phyloP scores from a whole-genome alignment of 2,113 vertebrate species.

The Oreochromis niloticus region DNA sequence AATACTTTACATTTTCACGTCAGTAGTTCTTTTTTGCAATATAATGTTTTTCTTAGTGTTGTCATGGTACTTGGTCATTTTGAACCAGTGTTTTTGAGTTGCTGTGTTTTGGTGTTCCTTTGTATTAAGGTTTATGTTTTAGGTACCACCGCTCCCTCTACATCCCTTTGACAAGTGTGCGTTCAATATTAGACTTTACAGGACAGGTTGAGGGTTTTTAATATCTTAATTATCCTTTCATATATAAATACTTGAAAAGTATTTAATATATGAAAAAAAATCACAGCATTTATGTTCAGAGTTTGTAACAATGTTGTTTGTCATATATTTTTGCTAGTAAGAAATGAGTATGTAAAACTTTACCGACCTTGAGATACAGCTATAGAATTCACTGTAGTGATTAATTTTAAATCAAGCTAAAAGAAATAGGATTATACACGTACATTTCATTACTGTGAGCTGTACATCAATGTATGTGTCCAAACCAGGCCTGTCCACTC shows the following conservation, averaged over 20 bases:
- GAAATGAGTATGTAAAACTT: not conserved
- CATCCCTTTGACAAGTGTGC: too few species aligned
- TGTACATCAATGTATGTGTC: conserved; percentile 17
- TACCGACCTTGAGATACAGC: not conserved
- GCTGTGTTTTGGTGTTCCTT: not conserved
- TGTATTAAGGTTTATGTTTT: not conserved
- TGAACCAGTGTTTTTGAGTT: not conserved
- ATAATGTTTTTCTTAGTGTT: not conserved
- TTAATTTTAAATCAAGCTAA: not conserved
- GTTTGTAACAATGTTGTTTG: not conserved
- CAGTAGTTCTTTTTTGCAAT: not conserved
- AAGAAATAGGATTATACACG: not conserved
- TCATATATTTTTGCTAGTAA: not conserved
- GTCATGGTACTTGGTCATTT: not conserved
- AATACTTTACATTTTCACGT: not conserved
- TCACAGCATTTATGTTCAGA: not conserved
- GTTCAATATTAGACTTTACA: too few species aligned
- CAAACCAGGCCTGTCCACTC: not conserved
- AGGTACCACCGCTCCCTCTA: too few species aligned
- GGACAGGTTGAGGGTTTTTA: not conserved
- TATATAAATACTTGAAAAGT: not conserved
- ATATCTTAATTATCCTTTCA: not conserved
- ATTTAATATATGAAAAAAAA: not conserved
- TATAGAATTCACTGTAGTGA: not conserved
- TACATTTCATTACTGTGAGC: conserved; percentile 30